Percentiles rank a stretch among this genome's conserved stretches.
These are phyloP conservation scores for Bubo scandiacus DNA, from an alignment of 2,113 vertebrate species.

Conservation along the genomic window DNA sequence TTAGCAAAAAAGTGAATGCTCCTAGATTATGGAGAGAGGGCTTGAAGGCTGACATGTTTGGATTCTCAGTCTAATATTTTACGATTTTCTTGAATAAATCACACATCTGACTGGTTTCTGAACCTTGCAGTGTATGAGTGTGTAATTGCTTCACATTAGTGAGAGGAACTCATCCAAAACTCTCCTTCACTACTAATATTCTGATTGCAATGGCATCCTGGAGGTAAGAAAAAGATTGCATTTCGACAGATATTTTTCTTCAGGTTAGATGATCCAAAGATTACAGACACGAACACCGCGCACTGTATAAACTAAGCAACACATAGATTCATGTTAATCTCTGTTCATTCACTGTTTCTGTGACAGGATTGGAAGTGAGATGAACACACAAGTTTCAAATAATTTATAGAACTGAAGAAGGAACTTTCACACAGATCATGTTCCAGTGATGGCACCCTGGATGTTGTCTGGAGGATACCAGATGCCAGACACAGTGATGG, in stretches of 20 bases:
- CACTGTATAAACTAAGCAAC: background rate
- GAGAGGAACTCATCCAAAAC: background rate
- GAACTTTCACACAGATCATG: accelerated
- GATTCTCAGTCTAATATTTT: background rate
- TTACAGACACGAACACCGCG: background rate
- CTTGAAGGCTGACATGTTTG: background rate
- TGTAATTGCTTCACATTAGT: background rate
- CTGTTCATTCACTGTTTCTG: background rate
- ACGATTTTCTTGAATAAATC: background rate
- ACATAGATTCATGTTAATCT: background rate
- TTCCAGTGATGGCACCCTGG: background rate
- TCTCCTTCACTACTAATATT: background rate
- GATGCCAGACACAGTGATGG: background rate
- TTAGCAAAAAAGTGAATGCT: background rate
- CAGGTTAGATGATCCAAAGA: background rate
- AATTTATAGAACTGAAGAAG: background rate
- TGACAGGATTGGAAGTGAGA: background rate
- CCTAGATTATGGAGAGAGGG: background rate
- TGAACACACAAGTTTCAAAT: background rate
- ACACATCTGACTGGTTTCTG: background rate
- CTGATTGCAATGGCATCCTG: background rate
- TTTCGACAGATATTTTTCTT: background rate
- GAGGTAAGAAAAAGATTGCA: background rate
- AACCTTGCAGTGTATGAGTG: background rate
- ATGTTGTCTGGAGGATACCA: background rate